Percentiles rank a stretch among this genome's conserved stretches.
phyloP scores from a whole-genome alignment of 2,797 vertebrate genomes.

The Takifugu ocellatus region DNA sequence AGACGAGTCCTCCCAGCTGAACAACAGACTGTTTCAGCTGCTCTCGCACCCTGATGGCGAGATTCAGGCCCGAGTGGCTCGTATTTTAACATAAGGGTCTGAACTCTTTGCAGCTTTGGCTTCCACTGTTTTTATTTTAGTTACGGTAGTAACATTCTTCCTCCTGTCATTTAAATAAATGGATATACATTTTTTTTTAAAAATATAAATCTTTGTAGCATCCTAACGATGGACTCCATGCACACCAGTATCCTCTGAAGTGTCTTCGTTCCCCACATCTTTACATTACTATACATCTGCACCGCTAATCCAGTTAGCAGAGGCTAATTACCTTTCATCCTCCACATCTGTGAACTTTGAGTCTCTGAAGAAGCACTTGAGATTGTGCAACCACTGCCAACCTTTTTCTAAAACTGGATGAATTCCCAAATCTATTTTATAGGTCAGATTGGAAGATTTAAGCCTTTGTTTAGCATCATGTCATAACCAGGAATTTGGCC shows the following conservation, averaged over 20 bases:
- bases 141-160: background rate
- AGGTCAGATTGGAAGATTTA: conserved; percentile 5
- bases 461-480: no score
- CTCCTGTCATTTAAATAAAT: conserved; percentile 7
- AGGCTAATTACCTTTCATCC: conserved; percentile 26
- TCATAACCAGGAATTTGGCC: no score
- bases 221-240: conserved; percentile 8
- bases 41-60: conserved; percentile 81
- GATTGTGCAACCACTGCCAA: conserved; percentile 66
- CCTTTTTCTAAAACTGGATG: conserved; percentile 34
- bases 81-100: conserved; percentile 74
- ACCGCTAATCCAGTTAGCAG: conserved; percentile 1
- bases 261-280: conserved; percentile 8
- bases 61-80: conserved; percentile 84
- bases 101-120: conserved; percentile 23
- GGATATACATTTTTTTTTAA: background rate
- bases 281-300: no score
- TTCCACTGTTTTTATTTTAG: conserved; percentile 5
- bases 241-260: background rate
- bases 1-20: conserved; percentile 77
- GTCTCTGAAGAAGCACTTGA: conserved; percentile 41
- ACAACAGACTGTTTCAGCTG: conserved; percentile 80
- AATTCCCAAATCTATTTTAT: background rate
- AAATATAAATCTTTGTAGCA: conserved; percentile 10
- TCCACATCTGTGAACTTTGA: conserved; percentile 40